These are phyloP conservation scores for Mugil cephalus DNA, from an alignment of 2,113 vertebrate species.

Conservation along the genomic window DNA sequence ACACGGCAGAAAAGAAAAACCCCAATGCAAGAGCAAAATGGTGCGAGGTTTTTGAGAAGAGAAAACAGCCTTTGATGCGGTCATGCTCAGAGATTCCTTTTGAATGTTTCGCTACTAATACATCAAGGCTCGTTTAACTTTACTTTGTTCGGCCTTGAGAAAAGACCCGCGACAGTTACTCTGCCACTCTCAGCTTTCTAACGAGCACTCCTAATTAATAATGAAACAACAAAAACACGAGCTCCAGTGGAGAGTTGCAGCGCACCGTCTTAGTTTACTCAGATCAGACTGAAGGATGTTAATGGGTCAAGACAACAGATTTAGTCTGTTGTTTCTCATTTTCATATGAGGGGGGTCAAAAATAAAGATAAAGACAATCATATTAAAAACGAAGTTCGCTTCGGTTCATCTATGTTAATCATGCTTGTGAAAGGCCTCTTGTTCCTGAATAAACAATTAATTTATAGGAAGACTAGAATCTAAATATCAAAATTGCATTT, in stretches of 20 bases:
- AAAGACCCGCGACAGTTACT: slow-evolving; percentile 19
- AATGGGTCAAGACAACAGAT: slow-evolving; percentile 29
- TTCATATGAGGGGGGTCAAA: background rate
- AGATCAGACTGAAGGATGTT: slow-evolving; percentile 38
- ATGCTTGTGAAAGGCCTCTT: background rate
- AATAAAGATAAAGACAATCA: too few relatives aligned
- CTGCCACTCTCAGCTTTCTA: slow-evolving; percentile 14
- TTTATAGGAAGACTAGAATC: slow-evolving; percentile 21
- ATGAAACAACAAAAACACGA: slow-evolving; percentile 37
- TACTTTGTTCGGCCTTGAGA: slow-evolving; percentile 28
- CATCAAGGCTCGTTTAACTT: slow-evolving; percentile 15
- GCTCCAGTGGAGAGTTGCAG: slow-evolving; percentile 13
- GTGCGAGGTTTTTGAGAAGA: background rate
- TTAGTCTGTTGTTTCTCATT: background rate
- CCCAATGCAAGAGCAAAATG: too few relatives aligned
- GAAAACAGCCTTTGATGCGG: background rate
- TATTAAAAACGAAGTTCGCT: background rate
- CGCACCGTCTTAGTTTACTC: slow-evolving; percentile 14
- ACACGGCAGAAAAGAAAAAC: too few relatives aligned
- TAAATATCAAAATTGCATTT: slow-evolving; percentile 41
- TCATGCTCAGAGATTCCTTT: slow-evolving; percentile 3
- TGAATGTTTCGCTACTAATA: slow-evolving; percentile 7
- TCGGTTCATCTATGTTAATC: slow-evolving; percentile 29
- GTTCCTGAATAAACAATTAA: slow-evolving; percentile 4
- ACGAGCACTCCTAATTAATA: slow-evolving; percentile 50